Conservation (phyloP, 2,888 invertebrate genomes). For the Chloroclystis v-ata region DNA sequence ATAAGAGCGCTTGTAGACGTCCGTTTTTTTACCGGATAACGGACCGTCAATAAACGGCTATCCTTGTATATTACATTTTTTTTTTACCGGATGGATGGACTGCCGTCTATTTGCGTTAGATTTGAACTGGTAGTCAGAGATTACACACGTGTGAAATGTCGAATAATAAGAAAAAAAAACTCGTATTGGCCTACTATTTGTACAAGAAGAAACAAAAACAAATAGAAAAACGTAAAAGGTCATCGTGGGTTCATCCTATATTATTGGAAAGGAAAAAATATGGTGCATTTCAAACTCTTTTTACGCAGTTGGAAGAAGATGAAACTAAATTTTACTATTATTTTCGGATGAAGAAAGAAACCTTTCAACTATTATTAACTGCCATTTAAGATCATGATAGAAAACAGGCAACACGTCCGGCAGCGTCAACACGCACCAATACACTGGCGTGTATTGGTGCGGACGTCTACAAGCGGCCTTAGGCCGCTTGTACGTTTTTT, state of each 20-base stretch:
- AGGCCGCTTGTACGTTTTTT: no score
- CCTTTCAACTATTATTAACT: slow-evolving; percentile 28
- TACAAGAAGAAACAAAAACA: slow-evolving; percentile 9
- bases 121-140: no score
- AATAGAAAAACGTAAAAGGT: slow-evolving; percentile 33
- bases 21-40: background rate
- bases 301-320: slow-evolving; percentile 31
- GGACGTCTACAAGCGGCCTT: no score
- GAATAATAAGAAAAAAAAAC: slow-evolving; percentile 17
- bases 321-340: slow-evolving; percentile 27
- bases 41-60: background rate
- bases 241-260: slow-evolving; percentile 22
- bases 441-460: no score
- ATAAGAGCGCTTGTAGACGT: no score
- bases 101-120: no score
- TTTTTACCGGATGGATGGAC: no score
- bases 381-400: slow-evolving; percentile 25
- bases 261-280: slow-evolving; percentile 34
- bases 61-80: background rate
- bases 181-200: background rate
- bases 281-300: slow-evolving; percentile 29
- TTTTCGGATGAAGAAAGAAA: slow-evolving; percentile 21
- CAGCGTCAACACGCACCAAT: no score
- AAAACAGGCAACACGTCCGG: no score
- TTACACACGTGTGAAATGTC: no score